phyloP scores from a whole-genome alignment of 2,797 vertebrate genomes.

The Aldrovandia affinis region DNA sequence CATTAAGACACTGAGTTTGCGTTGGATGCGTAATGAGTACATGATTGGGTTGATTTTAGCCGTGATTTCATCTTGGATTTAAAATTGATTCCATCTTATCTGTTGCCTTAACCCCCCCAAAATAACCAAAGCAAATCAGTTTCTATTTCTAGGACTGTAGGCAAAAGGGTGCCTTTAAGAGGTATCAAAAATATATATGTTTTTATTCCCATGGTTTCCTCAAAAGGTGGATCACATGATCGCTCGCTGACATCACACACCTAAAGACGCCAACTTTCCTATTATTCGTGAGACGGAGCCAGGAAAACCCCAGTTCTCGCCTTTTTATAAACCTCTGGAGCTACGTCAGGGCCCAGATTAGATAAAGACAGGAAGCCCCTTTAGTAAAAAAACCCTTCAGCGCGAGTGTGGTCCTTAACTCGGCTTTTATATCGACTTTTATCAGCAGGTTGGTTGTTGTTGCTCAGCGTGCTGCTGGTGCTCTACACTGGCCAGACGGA shows the following conservation, averaged over 20 bases:
- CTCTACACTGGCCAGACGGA: conserved; percentile 12
- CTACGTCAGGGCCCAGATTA: conserved; percentile 45
- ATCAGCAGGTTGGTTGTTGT: conserved; percentile 26
- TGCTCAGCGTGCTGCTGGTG: conserved; percentile 26
- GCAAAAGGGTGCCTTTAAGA: neutral
- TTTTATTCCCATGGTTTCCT: conserved; percentile 25
- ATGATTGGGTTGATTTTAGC: no score
- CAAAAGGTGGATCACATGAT: conserved; percentile 36
- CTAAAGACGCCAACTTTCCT: conserved; percentile 66
- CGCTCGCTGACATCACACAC: conserved; percentile 61
- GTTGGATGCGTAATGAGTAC: no score
- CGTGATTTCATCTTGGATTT: no score
- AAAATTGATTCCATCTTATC: no score
- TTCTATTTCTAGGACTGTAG: neutral
- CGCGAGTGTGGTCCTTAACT: conserved; percentile 15
- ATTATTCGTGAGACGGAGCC: conserved; percentile 63
- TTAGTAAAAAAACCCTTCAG: neutral
- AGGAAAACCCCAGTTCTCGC: conserved; percentile 53
- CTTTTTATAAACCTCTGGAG: conserved; percentile 27
- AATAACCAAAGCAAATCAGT: conserved; percentile 1
- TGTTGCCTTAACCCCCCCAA: neutral
- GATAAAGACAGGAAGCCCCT: conserved; percentile 36
- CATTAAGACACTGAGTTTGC: no score
- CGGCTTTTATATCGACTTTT: neutral
- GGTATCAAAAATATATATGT: conserved; percentile 6